These are phyloP conservation scores for Anastrepha obliqua DNA, from an alignment of 1,140 invertebrate genomes.

Conservation along the genomic window DNA sequence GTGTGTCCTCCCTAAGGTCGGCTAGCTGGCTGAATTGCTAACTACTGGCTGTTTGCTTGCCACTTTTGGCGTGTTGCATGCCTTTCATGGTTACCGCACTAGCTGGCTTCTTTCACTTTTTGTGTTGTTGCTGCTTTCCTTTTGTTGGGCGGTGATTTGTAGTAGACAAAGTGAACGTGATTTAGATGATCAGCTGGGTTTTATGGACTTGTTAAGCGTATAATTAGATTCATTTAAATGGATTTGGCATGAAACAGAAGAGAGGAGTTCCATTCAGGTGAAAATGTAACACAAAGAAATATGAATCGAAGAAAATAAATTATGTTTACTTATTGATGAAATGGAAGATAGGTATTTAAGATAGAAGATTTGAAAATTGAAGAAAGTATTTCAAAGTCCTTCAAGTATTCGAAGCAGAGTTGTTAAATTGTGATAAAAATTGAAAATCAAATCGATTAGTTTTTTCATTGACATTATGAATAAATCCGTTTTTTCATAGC, in stretches of 20 bases:
- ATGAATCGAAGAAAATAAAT: neutral
- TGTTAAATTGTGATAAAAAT: too few relatives aligned
- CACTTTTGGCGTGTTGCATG: neutral
- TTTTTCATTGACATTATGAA: too few relatives aligned
- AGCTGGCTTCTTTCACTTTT: neutral
- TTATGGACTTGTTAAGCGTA: conserved; percentile 28
- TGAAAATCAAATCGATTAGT: too few relatives aligned
- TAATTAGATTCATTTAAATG: conserved; percentile 39
- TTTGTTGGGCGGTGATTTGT: conserved; percentile 19
- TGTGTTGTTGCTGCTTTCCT: neutral
- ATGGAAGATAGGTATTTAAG: too few relatives aligned
- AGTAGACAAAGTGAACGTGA: conserved; percentile 31
- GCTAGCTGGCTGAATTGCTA: neutral
- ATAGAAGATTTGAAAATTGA: too few relatives aligned
- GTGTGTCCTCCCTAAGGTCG: conserved; percentile 35
- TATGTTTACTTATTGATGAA: too few relatives aligned
- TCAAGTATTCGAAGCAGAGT: too few relatives aligned
- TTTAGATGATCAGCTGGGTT: conserved; percentile 50
- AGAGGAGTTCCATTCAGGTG: neutral
- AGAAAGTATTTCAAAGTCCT: too few relatives aligned
- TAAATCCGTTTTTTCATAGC: too few relatives aligned
- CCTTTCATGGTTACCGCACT: neutral
- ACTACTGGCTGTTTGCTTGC: neutral
- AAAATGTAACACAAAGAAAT: too few relatives aligned
- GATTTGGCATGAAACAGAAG: neutral